Base-by-base conservation (phyloP, 2,113 vertebrate genomes). In the Tauraco erythrolophus region DNA sequence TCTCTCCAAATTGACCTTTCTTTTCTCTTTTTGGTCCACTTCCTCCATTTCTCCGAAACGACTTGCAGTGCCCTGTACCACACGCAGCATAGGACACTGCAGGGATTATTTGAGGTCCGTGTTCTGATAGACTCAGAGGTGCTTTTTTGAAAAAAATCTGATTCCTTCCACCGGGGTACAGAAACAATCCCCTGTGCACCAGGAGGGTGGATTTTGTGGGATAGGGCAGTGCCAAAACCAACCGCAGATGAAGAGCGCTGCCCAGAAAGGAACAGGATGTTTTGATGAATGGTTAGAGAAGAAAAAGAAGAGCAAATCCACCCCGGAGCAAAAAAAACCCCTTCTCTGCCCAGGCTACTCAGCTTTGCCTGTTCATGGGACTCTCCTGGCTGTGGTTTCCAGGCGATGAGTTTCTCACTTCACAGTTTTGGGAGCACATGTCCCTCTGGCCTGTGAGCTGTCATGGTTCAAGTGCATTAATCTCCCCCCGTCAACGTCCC, bases 361-460 rank as follows among this genome's bases (percentile, higher is more conserved):
- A 77, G 41, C 65, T 78, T 70, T 62, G 46, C 43, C 70, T 37
- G 7, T 64, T 88, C 79, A 58, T 0, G 1, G 50, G 50, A 22
- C 24, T 94, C 19, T 80, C 31, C 58, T 19, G 6, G 53, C 75
- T 65, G 50, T 64, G 77, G 12, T 66, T 71, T 69, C 66, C 17
- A 19, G 85, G 85, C 0, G 53, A 91, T 64, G 87, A 95, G 84
- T 95, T 92, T 56, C 80, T 95, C 95, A 92, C 37, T 91, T 95
- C 72, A 81, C 60, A 84, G 72, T 92, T 97, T 92, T 51, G 80
- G 72, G 80, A 95, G 60, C 60, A 91, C 43, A 24, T 53, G 62
- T 69, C 37, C 30, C 16, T 58, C 56, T 33, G 70, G 54, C 33
- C 43, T 53, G 71, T 0, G 1, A 69, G n/a, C 14, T 92, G 89